Evolutionary conservation across 1,140 invertebrate species (phyloP), one percentile per base, ranked within the genome.

Genomic region (Drosophila obscura): DNA sequence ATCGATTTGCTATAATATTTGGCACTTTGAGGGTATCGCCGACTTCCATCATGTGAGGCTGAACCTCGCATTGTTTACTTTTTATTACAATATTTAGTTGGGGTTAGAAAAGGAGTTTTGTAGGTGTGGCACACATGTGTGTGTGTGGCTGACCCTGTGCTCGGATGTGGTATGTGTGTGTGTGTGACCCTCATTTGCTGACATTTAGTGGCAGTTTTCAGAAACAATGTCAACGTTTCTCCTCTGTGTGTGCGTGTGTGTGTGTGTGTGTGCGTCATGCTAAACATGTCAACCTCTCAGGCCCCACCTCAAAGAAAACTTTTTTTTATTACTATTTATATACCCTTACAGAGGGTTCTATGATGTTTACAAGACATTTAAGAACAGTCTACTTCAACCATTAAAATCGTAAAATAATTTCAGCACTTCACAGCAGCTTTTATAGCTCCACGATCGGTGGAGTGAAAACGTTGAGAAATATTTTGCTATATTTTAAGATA

Each of bases 161-260:
- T 15, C n/a, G 52, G 1, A 11, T 50, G 48, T 15, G 22, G 48
- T 56, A 8, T 63, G 26, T 7, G 28, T 45, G 16, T 64, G 68
- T 73, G 53, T 41, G 48, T 87, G 83, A 88, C 83, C 83, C 83
- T 87, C 83, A 87, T 87, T 87, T 87, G 83, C 71, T 83, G 83
- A 83, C 83, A 88, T 87, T 87, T 87, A 88, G 79, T 88, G 79
- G 83, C 66, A 60, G 55, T 77, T 71, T 77, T 57, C 58, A 63
- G 64, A 65, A 66, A 66, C 56, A 51, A 73, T 67, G 67, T 73
- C 63, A 80, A 72, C 73, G 48, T 65, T 46, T 51, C 43, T 53
- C 31, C 7, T 22, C 28, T 2, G 5, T 41, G 44, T 59, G 41
- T 63, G 60, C 44, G 7, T 48, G 28, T 46, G 41, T 45, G n/a